Evolutionary conservation across 92 coral and sea anemone species (phyloP), one percentile per base, ranked within the genome.

Genomic region (Epizoanthus rinbou): DNA sequence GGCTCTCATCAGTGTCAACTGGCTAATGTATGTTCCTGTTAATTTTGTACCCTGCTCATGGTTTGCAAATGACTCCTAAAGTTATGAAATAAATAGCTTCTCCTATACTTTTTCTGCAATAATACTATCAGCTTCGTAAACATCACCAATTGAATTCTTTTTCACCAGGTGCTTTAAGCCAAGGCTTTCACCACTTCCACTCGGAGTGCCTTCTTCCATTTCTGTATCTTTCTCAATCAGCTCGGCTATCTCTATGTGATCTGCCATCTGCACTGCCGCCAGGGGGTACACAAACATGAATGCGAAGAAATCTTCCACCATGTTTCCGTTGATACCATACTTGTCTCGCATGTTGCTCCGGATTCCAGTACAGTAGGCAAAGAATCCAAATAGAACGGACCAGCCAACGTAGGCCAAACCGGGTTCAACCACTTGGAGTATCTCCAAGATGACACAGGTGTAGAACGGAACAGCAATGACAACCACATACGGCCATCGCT

Each of bases 371-470:
- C 79, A 53, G 57, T 84, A 84, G 18, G 87, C 73, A 57, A 84
- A 74, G 57, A 73, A 84, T 2, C 82, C 87, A 18, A 74, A 74
- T 18, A 74, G 71, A 72, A 84, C 22, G 4, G 80, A 66, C 87
- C 87, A 84, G 45, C 87, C 87, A 74, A 84, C 74, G 60, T 84
- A 84, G 10, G 87, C 87, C 35, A 84, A 81, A 15, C 82, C 87
- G 22, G 68, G 79, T 45, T 84, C 87, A 13, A 84, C 13, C 21
- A 84, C 82, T 60, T 84, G 81, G 37, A 84, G 37, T 11, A 84
- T 84, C 68, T 73, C 66, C 25, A 75, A 67, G 19, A 50, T 21
- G 4, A 58, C 71, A 64, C 81, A 84, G 18, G 81, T 67, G 80
- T 84, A 84, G 45, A 84, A 84, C 69, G 80, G 72, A 3, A 67